Base-by-base conservation (phyloP, 1,140 invertebrate genomes). In the Melitaea cinxia region DNA sequence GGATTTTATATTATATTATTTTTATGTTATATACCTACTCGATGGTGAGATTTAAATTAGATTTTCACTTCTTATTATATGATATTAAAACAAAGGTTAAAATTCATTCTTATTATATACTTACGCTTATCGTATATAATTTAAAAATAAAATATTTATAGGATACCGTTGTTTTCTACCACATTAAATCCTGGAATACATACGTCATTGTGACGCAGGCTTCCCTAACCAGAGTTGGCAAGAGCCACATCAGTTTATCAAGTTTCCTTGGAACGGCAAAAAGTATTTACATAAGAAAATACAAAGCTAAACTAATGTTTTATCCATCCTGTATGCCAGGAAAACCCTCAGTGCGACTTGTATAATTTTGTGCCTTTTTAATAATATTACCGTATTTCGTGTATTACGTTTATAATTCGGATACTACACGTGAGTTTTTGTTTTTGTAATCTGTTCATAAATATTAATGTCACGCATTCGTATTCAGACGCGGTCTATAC, bases 241-340 rank as follows among this genome's bases (percentile, higher is more conserved):
- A 65, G 45, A 58, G 50, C 33, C 55, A 26, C 54, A 52, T 47
- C 47, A 24, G 47, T 58, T 65, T 57, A 65, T 52, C 30, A 65
- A 58, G 23, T 65, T 52, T 35, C 24, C 54, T 62, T 37, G 9
- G 50, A 62, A 53, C 50, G 17, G 37, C 19, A 57, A 65, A 58
- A 56, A 57, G 10, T 50, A 65, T 65, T 58, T 52, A 65, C 63
- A 65, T 58, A 26, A 52, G 26, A 52, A 65, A 21, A 50, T 10
- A 59, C 39, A 37, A 54, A 61, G 49, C 59, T 33, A 61, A 52
- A 61, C 47, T 53, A 61, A 23, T 37, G 59, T 52, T 53, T 52
- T 50, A 54, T 17, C 50, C 39, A 54, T 35, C 24, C 37, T 42
- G 7, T 24, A 53, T 62, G 47, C 49, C 33, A 62, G 59, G 49